phyloP scores from a whole-genome alignment of 2,113 vertebrate genomes.

The Megaceryle torquata region DNA sequence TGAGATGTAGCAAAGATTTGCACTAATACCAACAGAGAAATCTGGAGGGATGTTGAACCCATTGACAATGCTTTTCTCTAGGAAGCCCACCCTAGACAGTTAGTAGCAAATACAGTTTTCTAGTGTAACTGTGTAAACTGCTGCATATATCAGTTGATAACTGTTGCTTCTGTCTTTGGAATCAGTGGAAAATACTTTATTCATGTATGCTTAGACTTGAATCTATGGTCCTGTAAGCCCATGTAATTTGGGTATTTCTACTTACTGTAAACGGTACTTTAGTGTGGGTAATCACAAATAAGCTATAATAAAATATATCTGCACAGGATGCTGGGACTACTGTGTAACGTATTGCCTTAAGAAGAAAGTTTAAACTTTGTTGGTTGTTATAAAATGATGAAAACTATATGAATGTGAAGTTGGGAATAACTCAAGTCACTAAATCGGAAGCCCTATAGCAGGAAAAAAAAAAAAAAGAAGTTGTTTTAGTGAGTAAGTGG shows the following conservation, averaged over 20 bases:
- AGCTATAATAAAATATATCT: not conserved
- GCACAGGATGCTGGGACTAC: not conserved
- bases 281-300: not conserved
- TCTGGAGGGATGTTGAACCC: not conserved
- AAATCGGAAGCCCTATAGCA: not conserved
- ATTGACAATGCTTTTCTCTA: not conserved
- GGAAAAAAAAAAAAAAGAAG: not conserved
- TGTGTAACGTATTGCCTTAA: not conserved
- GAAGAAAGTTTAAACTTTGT: not conserved
- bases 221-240: not conserved
- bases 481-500: not conserved
- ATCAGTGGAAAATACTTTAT: not conserved
- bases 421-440: not conserved
- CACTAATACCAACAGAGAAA: not conserved
- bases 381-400: not conserved
- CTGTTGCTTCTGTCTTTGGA: not conserved
- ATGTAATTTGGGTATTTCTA: not conserved
- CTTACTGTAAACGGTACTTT: not conserved
- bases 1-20: not conserved
- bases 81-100: not conserved
- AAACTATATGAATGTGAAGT: not conserved
- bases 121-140: not conserved
- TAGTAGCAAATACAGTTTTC: not conserved
- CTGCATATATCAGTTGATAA: not conserved
- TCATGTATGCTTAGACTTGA: not conserved